Percentiles rank a stretch among this genome's conserved stretches.
phyloP scores from a whole-genome alignment of 35 echinoderm and acorn worm genomes.

The Ophioderma brevispina region DNA sequence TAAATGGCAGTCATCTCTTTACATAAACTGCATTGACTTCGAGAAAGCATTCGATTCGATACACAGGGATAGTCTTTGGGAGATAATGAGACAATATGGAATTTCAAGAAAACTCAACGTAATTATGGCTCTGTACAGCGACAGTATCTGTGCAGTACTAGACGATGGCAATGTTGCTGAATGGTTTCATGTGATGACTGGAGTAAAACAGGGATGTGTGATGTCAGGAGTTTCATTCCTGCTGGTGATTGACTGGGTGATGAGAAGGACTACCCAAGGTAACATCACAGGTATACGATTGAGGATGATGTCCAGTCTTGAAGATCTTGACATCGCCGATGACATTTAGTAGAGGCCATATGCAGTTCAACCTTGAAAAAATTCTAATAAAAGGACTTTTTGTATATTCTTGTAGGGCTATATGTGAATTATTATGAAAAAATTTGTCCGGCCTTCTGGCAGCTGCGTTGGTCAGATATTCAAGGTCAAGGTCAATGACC shows the following conservation, averaged over 20 bases:
- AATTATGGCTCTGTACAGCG: not conserved
- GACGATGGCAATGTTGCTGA: slow-evolving; percentile 25
- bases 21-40: slow-evolving; percentile 9
- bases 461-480: no score
- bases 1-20: not conserved
- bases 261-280: slow-evolving; percentile 4
- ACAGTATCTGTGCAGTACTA: not conserved
- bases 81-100: slow-evolving; percentile 26
- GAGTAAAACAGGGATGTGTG: slow-evolving; percentile 38
- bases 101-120: not conserved
- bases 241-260: slow-evolving; percentile 37
- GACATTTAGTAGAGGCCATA: no score
- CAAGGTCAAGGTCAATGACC: no score
- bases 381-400: no score
- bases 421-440: no score
- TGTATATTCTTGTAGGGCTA: no score
- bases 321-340: slow-evolving; percentile 29
- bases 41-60: slow-evolving; percentile 8
- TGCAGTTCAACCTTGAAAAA: no score
- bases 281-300: slow-evolving; percentile 32
- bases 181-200: slow-evolving; percentile 16
- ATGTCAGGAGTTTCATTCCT: not conserved
- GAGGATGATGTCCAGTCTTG: slow-evolving; percentile 1
- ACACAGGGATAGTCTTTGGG: slow-evolving; percentile 13
- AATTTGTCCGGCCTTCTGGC: no score